Conservation (phyloP, 2,797 vertebrate genomes). For the Anabas testudineus region DNA sequence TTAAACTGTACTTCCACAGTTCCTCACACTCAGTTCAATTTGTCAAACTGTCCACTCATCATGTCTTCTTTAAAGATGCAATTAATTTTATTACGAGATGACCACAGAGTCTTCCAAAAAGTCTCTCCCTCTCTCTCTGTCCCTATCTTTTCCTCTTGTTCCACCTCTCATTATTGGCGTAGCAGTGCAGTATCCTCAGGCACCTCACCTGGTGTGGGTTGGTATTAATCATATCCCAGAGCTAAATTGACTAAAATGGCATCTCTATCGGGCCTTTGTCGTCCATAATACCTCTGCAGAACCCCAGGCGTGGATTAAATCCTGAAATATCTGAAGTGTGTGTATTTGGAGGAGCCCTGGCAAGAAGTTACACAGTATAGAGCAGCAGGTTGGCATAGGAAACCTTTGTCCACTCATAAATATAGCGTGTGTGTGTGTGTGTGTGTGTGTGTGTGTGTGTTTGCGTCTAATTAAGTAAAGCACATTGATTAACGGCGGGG, state of each 20-base stretch:
- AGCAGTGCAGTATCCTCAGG: slow-evolving; percentile 54
- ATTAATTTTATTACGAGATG: slow-evolving; percentile 27
- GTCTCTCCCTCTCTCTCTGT: neutral
- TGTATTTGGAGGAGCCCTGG: slow-evolving; percentile 38
- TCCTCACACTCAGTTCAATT: slow-evolving; percentile 32
- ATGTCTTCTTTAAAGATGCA: slow-evolving; percentile 21
- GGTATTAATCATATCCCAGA: slow-evolving; percentile 73
- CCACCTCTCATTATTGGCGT: slow-evolving; percentile 42
- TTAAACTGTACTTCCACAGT: neutral
- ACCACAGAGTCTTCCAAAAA: slow-evolving; percentile 17
- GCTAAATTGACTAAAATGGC: slow-evolving; percentile 75
- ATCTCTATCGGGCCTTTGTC: slow-evolving; percentile 76
- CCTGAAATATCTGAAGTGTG: slow-evolving; percentile 68
- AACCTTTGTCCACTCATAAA: slow-evolving; percentile 16
- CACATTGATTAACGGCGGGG: slow-evolving; percentile 38
- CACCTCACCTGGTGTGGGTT: slow-evolving; percentile 70
- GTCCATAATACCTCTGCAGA: slow-evolving; percentile 64
- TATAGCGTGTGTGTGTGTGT: neutral
- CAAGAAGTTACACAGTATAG: slow-evolving; percentile 12
- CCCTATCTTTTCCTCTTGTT: slow-evolving; percentile 4
- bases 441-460: neutral
- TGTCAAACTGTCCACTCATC: slow-evolving; percentile 39
- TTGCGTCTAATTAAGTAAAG: slow-evolving; percentile 61
- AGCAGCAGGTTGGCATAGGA: slow-evolving; percentile 49
- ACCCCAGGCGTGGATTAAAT: slow-evolving; percentile 65